These are phyloP conservation scores for Xestoiulus laeticollis DNA, from an alignment of 2,888 invertebrate genomes.

Conservation along the genomic window DNA sequence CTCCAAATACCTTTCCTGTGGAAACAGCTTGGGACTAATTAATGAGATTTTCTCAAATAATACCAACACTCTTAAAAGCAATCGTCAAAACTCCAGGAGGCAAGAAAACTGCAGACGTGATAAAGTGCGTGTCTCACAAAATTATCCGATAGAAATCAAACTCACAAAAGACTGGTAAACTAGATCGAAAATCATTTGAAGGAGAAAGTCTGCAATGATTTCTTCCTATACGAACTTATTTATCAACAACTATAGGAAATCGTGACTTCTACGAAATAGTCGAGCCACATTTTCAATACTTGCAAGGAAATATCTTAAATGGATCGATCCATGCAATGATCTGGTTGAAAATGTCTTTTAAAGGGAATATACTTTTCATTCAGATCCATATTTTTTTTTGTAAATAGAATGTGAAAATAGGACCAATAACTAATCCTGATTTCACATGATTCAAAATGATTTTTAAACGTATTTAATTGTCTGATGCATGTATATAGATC, in stretches of 20 bases:
- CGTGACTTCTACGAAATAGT: not conserved
- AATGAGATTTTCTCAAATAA: slow-evolving; percentile 32
- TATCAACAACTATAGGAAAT: not conserved
- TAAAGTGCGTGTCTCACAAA: not conserved
- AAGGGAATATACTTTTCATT: no score
- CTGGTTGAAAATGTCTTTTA: not conserved
- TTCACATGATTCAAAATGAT: no score
- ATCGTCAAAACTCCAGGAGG: slow-evolving; percentile 23
- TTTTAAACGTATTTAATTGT: no score
- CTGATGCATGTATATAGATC: no score
- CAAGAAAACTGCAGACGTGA: slow-evolving; percentile 6
- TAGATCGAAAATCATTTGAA: not conserved
- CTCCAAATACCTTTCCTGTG: not conserved
- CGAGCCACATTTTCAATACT: slow-evolving; percentile 12
- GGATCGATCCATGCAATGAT: not conserved
- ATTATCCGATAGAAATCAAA: not conserved
- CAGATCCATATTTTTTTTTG: no score
- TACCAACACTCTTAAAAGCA: not conserved
- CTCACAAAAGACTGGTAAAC: not conserved
- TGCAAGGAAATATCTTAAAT: not conserved
- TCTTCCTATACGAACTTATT: not conserved
- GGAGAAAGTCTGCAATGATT: not conserved
- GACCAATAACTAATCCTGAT: no score
- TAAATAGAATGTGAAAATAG: no score
- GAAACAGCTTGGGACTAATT: not conserved